These are phyloP conservation scores for Frankliniella fusca DNA, from an alignment of 2,888 invertebrate genomes.

Conservation along the genomic window DNA sequence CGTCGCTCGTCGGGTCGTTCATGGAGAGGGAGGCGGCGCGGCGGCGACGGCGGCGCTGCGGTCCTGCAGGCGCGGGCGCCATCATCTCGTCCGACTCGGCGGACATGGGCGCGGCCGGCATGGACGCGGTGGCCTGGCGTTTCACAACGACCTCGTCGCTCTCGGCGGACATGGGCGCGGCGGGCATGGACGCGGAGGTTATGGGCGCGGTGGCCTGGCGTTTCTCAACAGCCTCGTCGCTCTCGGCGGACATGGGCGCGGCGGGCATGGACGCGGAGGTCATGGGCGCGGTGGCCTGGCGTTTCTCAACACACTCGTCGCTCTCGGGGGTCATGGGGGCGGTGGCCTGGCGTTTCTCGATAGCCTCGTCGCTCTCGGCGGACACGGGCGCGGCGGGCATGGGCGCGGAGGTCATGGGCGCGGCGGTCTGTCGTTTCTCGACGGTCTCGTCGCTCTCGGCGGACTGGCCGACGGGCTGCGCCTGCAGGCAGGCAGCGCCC, in stretches of 20 bases:
- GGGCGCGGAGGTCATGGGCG: background rate
- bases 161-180: conserved; percentile 7
- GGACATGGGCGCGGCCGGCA: background rate
- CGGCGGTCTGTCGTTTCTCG: background rate
- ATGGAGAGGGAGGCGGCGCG: background rate
- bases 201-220: background rate
- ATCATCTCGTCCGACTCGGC: background rate
- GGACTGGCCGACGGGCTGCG: background rate
- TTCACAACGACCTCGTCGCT: background rate
- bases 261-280: background rate
- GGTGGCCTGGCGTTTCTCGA: background rate
- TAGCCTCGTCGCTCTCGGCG: background rate
- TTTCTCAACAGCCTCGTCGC: background rate
- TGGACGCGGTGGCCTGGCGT: background rate
- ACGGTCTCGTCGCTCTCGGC: background rate
- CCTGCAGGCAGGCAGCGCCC: conserved; percentile 3
- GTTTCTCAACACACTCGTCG: background rate
- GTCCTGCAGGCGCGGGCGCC: background rate
- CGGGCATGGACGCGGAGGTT: background rate
- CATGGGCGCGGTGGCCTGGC: background rate
- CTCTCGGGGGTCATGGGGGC: background rate
- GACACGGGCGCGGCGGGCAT: background rate
- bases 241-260: conserved; percentile 3
- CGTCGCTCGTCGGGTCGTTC: background rate
- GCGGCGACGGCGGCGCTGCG: background rate